Conservation (phyloP, 2,888 invertebrate genomes). For the Pheosia tremula region DNA sequence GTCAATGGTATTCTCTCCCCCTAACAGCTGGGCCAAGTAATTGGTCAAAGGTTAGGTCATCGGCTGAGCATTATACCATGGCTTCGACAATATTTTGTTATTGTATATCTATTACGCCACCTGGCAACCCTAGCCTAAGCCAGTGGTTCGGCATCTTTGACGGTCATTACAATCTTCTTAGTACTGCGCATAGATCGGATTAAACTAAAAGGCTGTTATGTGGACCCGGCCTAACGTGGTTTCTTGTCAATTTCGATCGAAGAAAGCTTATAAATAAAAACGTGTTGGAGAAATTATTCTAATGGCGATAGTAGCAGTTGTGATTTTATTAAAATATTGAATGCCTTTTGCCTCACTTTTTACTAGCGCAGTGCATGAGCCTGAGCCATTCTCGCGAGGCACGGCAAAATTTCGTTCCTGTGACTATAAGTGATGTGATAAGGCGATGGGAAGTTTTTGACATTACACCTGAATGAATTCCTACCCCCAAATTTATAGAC, state of each 20-base stretch:
- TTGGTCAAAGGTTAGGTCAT: too few relatives aligned
- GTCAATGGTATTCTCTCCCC: too few relatives aligned
- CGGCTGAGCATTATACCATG: too few relatives aligned
- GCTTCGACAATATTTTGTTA: background rate
- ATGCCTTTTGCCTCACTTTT: background rate
- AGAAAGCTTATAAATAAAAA: constrained; percentile 27
- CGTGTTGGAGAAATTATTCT: constrained; percentile 19
- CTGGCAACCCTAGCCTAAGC: constrained; percentile 48
- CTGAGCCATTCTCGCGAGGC: too few relatives aligned
- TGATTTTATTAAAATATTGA: background rate
- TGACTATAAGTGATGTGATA: too few relatives aligned
- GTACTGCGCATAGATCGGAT: constrained; percentile 65
- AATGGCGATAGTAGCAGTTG: constrained; percentile 6
- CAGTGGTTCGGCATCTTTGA: constrained; percentile 63
- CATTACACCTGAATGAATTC: too few relatives aligned
- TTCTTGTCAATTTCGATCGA: constrained; percentile 49
- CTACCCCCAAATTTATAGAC: too few relatives aligned
- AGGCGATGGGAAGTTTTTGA: too few relatives aligned
- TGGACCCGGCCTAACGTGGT: constrained; percentile 65
- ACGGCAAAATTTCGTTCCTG: too few relatives aligned
- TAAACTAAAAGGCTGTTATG: constrained; percentile 76
- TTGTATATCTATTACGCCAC: background rate
- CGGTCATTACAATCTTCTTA: constrained; percentile 76
- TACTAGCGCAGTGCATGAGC: too few relatives aligned
- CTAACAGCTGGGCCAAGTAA: too few relatives aligned